phyloP scores from a whole-genome alignment of 2,888 invertebrate genomes.

The Galeruca laticollis region DNA sequence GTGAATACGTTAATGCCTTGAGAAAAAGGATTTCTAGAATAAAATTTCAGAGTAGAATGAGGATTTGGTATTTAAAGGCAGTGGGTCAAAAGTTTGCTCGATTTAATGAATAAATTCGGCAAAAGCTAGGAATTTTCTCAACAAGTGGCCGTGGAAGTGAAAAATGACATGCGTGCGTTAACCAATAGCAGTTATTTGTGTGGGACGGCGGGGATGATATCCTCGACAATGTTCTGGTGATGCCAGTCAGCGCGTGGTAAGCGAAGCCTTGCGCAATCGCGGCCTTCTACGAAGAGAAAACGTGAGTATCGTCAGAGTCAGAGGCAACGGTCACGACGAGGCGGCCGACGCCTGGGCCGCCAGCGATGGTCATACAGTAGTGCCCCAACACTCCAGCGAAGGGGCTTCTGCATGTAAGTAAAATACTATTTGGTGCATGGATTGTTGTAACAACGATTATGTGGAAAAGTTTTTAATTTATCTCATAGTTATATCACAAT shows the following conservation, averaged over 20 bases:
- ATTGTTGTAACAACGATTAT: not conserved
- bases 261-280: slow-evolving; percentile 62
- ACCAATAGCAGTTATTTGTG: slow-evolving; percentile 59
- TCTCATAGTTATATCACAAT: too few relatives aligned
- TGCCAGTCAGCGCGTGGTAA: slow-evolving; percentile 61
- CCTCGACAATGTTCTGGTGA: slow-evolving; percentile 57
- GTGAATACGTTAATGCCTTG: not conserved
- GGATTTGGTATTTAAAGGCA: slow-evolving; percentile 31
- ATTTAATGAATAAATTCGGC: slow-evolving; percentile 49
- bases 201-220: slow-evolving; percentile 63
- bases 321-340: slow-evolving; percentile 66
- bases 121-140: slow-evolving; percentile 46
- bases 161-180: slow-evolving; percentile 61
- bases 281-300: slow-evolving; percentile 48
- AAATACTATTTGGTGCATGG: slow-evolving; percentile 29
- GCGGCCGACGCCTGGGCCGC: slow-evolving; percentile 64
- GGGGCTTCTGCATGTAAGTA: slow-evolving; percentile 62
- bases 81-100: slow-evolving; percentile 45
- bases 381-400: slow-evolving; percentile 60
- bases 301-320: slow-evolving; percentile 59
- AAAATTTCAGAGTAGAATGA: not conserved
- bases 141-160: slow-evolving; percentile 56
- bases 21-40: slow-evolving; percentile 12
- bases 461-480: too few relatives aligned
- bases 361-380: slow-evolving; percentile 60